Evolutionary conservation across 2,113 vertebrate species (phyloP), one percentile per base, ranked within the genome.

Genomic region (Aplodontia rufa): DNA sequence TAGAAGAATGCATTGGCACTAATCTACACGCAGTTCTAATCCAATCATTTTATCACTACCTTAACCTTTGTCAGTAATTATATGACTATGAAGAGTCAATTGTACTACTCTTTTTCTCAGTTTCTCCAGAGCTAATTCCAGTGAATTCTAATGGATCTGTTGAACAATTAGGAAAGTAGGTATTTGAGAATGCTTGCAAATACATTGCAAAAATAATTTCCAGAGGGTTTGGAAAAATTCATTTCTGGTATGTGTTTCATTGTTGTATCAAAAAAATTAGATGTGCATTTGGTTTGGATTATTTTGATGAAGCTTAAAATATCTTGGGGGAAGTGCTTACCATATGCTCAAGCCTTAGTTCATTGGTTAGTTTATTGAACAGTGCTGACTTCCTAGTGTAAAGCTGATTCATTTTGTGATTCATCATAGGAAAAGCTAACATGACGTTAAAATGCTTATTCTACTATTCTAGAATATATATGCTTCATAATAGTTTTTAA

Each of bases 401-500:
- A 93, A 96, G 89, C 86, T 74, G 81, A 93, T 96, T 97, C 88
- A 78, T 86, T 90, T 83, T 95, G 82, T 93, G 86, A 96, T 95
- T 95, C 68, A 96, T 97, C 88, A 93, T 55, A 84, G 62, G 69
- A 91, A 97, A 97, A 96, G 72, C 82, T 96, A 93, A 94, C 94
- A 95, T 74, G 72, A 93, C 88, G 28, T 32, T 64, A 14, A 91
- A 92, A 93, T 75, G 78, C 30, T 58, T 95, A 84, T 88, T 86
- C n/a, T 82, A 85, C 64, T 71, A 51, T 91, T 69, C 79, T 89
- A 74, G 58, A 97, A 97, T 95, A 96, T 93, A 32, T 82, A 75
- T 97, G n/a, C 45, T 95, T 94, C 95, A 51, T 97, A 97, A 97
- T 97, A 87, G 45, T 30, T 95, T 96, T 97, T 96, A 97, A 98